phyloP scores from a whole-genome alignment of 2,888 invertebrate species.

The Andrena bucephala region DNA sequence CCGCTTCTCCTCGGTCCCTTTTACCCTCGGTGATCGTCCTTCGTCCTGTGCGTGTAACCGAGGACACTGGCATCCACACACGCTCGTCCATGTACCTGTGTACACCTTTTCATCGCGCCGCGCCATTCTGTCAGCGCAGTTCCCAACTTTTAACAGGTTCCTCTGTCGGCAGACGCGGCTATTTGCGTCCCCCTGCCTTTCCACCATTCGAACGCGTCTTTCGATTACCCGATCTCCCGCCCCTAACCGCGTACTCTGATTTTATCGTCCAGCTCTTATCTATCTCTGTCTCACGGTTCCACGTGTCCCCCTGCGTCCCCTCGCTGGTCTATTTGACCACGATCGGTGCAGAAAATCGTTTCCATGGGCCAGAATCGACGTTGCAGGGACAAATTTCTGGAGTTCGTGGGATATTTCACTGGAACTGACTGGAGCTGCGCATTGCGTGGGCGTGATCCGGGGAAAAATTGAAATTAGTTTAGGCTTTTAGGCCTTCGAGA shows the following conservation, averaged over 20 bases:
- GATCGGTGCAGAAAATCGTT: too few species aligned
- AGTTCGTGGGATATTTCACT: conserved; percentile 16
- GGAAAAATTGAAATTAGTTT: conserved; percentile 49
- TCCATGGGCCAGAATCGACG: not conserved
- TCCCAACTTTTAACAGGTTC: conserved; percentile 80
- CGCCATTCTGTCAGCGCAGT: conserved; percentile 77
- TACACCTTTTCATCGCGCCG: conserved; percentile 74
- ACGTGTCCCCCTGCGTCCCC: not conserved
- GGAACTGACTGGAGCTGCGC: conserved; percentile 11
- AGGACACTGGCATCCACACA: conserved; percentile 65
- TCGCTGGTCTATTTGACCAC: too few species aligned
- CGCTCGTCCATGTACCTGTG: conserved; percentile 51
- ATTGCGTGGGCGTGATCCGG: conserved; percentile 22
- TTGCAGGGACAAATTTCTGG: not conserved
- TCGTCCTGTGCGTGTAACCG: conserved; percentile 61
- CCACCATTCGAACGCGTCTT: conserved; percentile 43
- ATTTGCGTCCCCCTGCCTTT: conserved; percentile 44
- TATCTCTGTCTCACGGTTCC: not conserved
- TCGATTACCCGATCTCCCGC: conserved; percentile 37
- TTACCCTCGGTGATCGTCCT: conserved; percentile 57
- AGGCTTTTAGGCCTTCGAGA: conserved; percentile 43
- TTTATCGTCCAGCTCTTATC: conserved; percentile 6
- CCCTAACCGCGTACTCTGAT: not conserved
- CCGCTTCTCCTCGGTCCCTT: conserved; percentile 61
- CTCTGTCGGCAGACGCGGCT: conserved; percentile 61